Base-by-base conservation (phyloP, 2,113 vertebrate species). In the Apteryx mantelli region DNA sequence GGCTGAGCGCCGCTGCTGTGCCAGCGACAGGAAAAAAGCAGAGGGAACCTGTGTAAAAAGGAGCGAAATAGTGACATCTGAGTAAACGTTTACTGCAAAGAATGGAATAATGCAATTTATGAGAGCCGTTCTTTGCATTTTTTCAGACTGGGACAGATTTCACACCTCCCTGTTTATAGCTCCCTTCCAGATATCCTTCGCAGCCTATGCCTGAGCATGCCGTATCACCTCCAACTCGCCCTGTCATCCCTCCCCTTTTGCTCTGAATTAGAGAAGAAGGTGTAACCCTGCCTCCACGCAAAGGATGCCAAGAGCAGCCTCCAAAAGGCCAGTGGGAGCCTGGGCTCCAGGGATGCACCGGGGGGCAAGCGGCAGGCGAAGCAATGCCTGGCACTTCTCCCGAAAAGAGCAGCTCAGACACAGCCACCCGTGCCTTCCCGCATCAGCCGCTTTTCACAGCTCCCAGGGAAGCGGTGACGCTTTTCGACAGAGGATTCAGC, bases 241-340 rank as follows among this genome's bases (percentile, higher is more conserved):
- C 17, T 80, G 53, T 14, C 53, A 34, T 28, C 40, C 34, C 32
- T 81, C 21, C 12, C 21, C 7, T 19, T 28, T 65, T 34, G 10
- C 50, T 94, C 52, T 4, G 6, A 66, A 40, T 8, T 24, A 50
- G 74, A 60, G 36, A 68, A 66, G 16, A 53, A 63, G 55, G 50
- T 82, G 93, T 44, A 70, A 4, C 79, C 34, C 1, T 70, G 86
- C 24, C 48, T 46, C 46, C 7, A 2, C 4, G 19, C 4, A 18
- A 34, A 46, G 0, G 0, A 36, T 64, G 36, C 56, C 56, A 22
- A 34, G 13, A 58, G 24, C 61, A 64, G 38, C 56, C 80, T 69
- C 1, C 1, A n/a, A 61, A 4, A 3, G 32, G 38, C 44, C 9
- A 32, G 20, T 0, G 0, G 46, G 19, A 65, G 52, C 22, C 0